Base-by-base conservation (phyloP, 1,140 invertebrate species). In the Drosophila bocqueti region DNA sequence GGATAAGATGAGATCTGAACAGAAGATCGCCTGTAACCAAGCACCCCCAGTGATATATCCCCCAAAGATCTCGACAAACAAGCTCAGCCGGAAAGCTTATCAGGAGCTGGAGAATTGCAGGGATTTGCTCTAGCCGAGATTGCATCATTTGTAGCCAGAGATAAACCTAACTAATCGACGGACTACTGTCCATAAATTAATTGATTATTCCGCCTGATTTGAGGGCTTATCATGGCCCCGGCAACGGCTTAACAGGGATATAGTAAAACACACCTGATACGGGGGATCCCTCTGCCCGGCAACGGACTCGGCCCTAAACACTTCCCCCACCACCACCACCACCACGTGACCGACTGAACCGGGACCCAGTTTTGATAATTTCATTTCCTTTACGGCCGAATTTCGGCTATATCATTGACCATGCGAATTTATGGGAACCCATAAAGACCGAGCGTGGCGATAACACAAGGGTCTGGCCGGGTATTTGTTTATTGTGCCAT, bases 141-240 rank as follows among this genome's bases (percentile, higher is more conserved):
- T 71, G 24, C n/a, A 38, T 36, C 38, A 54, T 24, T 0, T 38
- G 9, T 38, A 8, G 26, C 2, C 8, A 49, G 63, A 46, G 63
- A 71, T 67, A 67, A n/a, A 55, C 47, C 47, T 16, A 38, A 46
- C 18, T 73, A 59, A 61, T 43, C 67, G 21, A 24, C 24, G n/a
- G 43, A 52, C 31, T 21, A 21, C 45, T 24, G 7, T 38, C 18
- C 36, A 77, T 77, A 77, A 77, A 77, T 77, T 78, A 77, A 77
- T 69, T 77, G 74, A 77, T 77, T 77, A 77, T 57, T 43, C 31
- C 16, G 24, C 64, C 75, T 77, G 75, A 77, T 77, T 77, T 77
- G 5, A 21, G 49, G n/a, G n/a, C 63, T 73, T 73, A 73, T 73
- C 69, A 13, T 15, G 11, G 67, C 46, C 34, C 65, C 60, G 49